These are phyloP conservation scores for Orbicella faveolata DNA, from an alignment of 64 coral and sea anemone genomes.

Conservation along the genomic window DNA sequence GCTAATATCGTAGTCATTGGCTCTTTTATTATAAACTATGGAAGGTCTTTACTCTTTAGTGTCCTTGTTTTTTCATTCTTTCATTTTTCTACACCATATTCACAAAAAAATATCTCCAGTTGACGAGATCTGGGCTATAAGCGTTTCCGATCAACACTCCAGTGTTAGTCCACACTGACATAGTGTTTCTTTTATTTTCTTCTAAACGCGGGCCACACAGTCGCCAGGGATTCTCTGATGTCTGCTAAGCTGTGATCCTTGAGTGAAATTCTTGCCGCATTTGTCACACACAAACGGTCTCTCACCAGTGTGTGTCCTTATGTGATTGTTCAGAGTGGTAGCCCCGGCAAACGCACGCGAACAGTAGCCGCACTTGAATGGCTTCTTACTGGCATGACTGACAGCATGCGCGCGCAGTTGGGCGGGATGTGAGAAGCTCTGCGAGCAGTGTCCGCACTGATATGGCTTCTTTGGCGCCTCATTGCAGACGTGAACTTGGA, in stretches of 20 bases:
- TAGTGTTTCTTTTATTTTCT: neutral
- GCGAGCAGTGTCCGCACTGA: constrained; percentile 53
- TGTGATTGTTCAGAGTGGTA: constrained; percentile 65
- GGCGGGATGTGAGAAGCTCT: constrained; percentile 35
- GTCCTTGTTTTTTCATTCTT: too few species aligned
- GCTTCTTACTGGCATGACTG: constrained; percentile 50
- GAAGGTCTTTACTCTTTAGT: too few species aligned
- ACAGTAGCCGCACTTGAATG: constrained; percentile 70
- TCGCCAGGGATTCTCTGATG: constrained; percentile 55
- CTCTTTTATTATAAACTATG: too few species aligned
- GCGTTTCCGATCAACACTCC: neutral
- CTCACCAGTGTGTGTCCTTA: constrained; percentile 63
- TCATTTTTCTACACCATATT: too few species aligned
- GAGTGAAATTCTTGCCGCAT: constrained; percentile 52
- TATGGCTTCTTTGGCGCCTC: constrained; percentile 39
- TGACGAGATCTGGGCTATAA: neutral
- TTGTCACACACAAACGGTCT: constrained; percentile 59
- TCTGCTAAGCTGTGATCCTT: constrained; percentile 55
- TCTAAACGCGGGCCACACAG: neutral
- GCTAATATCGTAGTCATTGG: too few species aligned
- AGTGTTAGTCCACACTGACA: neutral
- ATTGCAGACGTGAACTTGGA: constrained; percentile 51
- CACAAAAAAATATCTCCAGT: neutral
- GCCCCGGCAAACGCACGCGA: constrained; percentile 57
- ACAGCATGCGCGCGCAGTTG: constrained; percentile 42